phyloP scores from a whole-genome alignment of 2,888 invertebrate genomes.

The Euzetes globulus region DNA sequence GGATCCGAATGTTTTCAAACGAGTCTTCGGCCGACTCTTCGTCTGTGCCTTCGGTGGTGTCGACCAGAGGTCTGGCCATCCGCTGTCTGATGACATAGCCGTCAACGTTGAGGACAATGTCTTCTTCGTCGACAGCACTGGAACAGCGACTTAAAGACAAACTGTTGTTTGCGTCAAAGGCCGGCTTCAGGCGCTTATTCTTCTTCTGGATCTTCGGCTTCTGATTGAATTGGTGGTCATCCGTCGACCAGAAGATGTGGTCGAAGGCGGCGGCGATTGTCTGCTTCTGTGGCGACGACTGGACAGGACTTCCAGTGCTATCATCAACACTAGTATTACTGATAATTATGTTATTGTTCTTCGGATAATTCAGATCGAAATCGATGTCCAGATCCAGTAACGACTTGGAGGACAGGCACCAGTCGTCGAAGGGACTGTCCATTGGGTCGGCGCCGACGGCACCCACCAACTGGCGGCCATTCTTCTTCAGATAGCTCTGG shows the following conservation, averaged over 20 bases:
- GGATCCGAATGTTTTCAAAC: background rate
- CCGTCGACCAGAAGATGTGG: background rate
- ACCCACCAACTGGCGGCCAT: background rate
- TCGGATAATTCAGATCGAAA: background rate
- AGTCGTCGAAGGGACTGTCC: too few species aligned
- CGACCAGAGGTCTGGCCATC: background rate
- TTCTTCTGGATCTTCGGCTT: background rate
- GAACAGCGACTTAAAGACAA: background rate
- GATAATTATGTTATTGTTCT: background rate
- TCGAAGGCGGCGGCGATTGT: background rate
- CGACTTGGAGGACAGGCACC: too few species aligned
- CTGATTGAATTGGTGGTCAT: background rate
- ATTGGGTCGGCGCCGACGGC: too few species aligned
- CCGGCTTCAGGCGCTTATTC: background rate
- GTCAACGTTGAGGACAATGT: too few species aligned
- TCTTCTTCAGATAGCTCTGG: background rate
- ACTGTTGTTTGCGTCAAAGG: background rate
- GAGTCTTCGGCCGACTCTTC: background rate
- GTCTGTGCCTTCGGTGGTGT: background rate
- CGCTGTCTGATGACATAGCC: background rate
- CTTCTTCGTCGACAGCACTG: background rate
- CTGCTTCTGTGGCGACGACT: background rate
- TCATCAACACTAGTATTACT: too few species aligned
- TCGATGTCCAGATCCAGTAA: slow-evolving; percentile 4
- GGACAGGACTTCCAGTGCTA: background rate